A percentile compares a stretch with the other conserved stretches of the same genome.
phyloP scores from a whole-genome alignment of 2,113 vertebrate genomes.

The Aythya baeri region DNA sequence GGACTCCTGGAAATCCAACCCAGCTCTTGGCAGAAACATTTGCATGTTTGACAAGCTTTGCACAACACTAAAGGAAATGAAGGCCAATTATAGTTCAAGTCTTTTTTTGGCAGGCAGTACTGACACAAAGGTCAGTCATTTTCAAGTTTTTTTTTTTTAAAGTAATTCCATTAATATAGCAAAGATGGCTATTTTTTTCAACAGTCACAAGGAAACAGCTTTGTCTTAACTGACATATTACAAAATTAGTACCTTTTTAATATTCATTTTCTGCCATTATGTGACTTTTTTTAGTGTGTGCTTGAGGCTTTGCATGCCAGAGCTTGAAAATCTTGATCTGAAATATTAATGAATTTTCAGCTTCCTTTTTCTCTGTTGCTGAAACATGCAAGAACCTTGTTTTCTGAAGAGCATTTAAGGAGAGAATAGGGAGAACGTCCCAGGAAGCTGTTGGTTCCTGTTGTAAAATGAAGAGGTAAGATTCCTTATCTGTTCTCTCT shows the following conservation, averaged over 20 bases:
- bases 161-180: neutral
- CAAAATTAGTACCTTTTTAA: neutral
- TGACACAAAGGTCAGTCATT: neutral
- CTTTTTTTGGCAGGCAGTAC: neutral
- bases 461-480: neutral
- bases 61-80: neutral
- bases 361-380: neutral
- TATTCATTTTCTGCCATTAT: neutral
- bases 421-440: neutral
- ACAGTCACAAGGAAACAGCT: neutral
- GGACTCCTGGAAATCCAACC: neutral
- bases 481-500: neutral
- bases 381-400: neutral
- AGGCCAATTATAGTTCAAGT: neutral
- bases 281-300: neutral
- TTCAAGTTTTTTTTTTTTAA: neutral
- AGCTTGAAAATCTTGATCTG: neutral
- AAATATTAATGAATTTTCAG: neutral
- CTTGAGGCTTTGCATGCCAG: neutral
- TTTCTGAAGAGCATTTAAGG: neutral
- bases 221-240: neutral
- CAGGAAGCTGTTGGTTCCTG: neutral
- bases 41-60: neutral
- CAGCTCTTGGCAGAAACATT: neutral
- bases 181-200: too few relatives aligned